These are phyloP conservation scores for Xenentodon cancila DNA, from an alignment of 2,797 vertebrate species.

Conservation along the genomic window DNA sequence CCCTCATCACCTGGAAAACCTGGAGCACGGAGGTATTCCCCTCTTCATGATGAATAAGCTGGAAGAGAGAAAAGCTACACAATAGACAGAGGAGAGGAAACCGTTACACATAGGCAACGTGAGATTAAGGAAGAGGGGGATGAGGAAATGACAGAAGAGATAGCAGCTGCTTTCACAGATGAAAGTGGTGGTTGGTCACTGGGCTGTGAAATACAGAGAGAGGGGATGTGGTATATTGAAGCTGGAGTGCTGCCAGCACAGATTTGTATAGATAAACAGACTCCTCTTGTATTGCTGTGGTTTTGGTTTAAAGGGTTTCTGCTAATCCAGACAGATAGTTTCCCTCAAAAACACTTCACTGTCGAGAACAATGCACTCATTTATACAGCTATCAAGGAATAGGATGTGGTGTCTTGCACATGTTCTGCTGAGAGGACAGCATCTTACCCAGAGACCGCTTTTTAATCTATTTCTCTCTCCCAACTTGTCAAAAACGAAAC, in stretches of 20 bases:
- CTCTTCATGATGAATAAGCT: slow-evolving; percentile 54
- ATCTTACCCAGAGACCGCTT: neutral
- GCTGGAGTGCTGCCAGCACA: slow-evolving; percentile 6
- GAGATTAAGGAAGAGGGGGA: slow-evolving; percentile 41
- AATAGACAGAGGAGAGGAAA: slow-evolving; percentile 20
- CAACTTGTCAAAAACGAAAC: neutral
- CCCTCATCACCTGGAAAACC: slow-evolving; percentile 12
- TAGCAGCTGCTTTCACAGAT: slow-evolving; percentile 52
- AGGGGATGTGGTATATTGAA: slow-evolving; percentile 17
- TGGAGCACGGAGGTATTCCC: slow-evolving; percentile 30
- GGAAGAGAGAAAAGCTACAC: slow-evolving; percentile 40
- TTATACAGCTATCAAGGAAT: neutral
- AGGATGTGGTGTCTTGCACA: neutral
- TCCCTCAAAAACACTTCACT: no score
- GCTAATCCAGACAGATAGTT: slow-evolving; percentile 1
- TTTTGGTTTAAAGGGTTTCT: slow-evolving; percentile 18
- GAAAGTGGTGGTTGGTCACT: slow-evolving; percentile 54
- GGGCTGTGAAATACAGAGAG: slow-evolving; percentile 59
- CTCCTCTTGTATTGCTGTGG: slow-evolving; percentile 14
- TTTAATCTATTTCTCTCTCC: neutral
- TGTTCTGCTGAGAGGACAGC: neutral
- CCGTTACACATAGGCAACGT: slow-evolving; percentile 38
- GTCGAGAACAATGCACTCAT: no score
- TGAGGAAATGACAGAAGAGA: slow-evolving; percentile 39
- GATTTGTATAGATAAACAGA: slow-evolving; percentile 27